Conservation (phyloP, 2,113 vertebrate species). For the Mastomys natalensis region DNA sequence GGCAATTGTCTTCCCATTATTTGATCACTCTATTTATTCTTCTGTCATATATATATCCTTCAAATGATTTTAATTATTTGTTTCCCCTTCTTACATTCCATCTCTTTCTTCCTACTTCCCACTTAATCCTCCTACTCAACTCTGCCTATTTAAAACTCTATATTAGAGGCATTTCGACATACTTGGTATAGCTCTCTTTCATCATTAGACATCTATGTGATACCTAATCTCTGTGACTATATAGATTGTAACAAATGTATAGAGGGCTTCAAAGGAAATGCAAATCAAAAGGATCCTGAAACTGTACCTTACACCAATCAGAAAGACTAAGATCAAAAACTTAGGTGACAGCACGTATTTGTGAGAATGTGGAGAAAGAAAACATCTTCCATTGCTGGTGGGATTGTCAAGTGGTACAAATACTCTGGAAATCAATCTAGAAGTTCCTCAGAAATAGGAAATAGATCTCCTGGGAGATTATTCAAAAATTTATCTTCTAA, state of each 20-base stretch:
- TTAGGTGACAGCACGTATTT: too few relatives aligned
- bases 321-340: too few relatives aligned
- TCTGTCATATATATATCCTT: not conserved
- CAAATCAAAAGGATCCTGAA: too few relatives aligned
- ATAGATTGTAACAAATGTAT: not conserved
- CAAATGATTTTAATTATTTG: not conserved
- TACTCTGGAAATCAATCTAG: too few relatives aligned
- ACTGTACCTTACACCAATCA: too few relatives aligned
- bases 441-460: too few relatives aligned
- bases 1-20: not conserved
- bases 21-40: not conserved
- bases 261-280: not conserved
- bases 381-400: too few relatives aligned
- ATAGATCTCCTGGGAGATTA: not conserved
- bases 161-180: not conserved
- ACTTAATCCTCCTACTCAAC: not conserved
- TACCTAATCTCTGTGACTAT: not conserved
- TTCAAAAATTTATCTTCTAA: not conserved
- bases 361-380: too few relatives aligned
- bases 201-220: not conserved
- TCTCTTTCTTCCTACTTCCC: not conserved
- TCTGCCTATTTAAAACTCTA: not conserved
- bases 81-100: not conserved
- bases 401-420: too few relatives aligned
- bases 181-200: not conserved